Percentiles rank a stretch among this genome's conserved stretches.
phyloP scores from a whole-genome alignment of 1,140 invertebrate genomes.

The Popillia japonica region DNA sequence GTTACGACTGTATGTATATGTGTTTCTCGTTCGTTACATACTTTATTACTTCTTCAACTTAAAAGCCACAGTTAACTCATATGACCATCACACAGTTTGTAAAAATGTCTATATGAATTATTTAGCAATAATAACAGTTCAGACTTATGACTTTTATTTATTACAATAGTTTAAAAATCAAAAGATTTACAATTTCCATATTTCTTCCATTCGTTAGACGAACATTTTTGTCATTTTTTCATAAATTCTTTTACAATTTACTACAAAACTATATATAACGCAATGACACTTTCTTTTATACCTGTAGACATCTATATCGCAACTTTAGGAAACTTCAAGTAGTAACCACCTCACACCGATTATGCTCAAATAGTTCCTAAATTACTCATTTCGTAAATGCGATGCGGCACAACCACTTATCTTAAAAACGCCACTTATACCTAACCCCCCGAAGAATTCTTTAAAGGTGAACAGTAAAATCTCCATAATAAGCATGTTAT shows the following conservation, averaged over 20 bases:
- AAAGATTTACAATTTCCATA: too few relatives aligned
- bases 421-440: conserved; percentile 9
- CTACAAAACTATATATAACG: background rate
- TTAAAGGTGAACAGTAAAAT: conserved; percentile 1
- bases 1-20: too few relatives aligned
- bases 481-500: background rate
- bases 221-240: background rate
- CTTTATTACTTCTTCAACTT: too few relatives aligned
- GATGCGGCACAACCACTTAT: conserved; percentile 1
- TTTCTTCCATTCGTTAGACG: too few relatives aligned
- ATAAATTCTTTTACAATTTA: background rate
- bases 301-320: background rate
- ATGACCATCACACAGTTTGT: too few relatives aligned
- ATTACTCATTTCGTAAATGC: conserved; percentile 15
- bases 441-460: background rate
- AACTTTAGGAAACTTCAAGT: background rate
- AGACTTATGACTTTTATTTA: too few relatives aligned
- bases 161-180: too few relatives aligned
- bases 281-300: conserved; percentile 7
- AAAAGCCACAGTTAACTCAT: too few relatives aligned
- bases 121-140: too few relatives aligned
- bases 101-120: too few relatives aligned
- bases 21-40: too few relatives aligned
- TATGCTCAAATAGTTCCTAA: conserved; percentile 1
- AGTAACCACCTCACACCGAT: conserved; percentile 13